A percentile compares a stretch with the other conserved stretches of the same genome.
phyloP scores from a whole-genome alignment of 1,140 invertebrate species.

The Eueides isabella region DNA sequence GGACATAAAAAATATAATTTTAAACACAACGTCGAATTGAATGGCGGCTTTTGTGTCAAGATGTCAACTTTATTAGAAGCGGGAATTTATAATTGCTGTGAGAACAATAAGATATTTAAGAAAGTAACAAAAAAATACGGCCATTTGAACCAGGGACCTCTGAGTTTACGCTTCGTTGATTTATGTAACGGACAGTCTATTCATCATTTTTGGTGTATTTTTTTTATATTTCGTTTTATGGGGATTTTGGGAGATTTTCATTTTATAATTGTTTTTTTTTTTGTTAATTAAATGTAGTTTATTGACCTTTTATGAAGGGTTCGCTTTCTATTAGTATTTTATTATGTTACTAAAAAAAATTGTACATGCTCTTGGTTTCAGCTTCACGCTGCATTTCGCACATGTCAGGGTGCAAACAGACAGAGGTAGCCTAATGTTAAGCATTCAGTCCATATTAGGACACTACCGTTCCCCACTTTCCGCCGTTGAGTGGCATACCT shows the following conservation, averaged over 20 bases:
- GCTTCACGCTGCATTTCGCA: too few relatives aligned
- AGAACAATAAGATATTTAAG: constrained; percentile 38
- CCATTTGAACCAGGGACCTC: constrained; percentile 34
- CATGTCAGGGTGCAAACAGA: too few relatives aligned
- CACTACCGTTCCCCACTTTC: too few relatives aligned
- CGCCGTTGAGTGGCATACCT: too few relatives aligned
- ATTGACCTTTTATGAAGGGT: too few relatives aligned
- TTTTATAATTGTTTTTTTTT: not conserved
- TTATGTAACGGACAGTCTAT: constrained; percentile 36
- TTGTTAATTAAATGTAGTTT: too few relatives aligned
- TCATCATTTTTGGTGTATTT: constrained; percentile 32
- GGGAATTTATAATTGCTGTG: constrained; percentile 42
- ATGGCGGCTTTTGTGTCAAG: constrained; percentile 36
- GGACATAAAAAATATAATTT: constrained; percentile 8
- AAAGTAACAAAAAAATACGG: constrained; percentile 35
- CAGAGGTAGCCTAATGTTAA: too few relatives aligned
- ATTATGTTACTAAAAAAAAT: too few relatives aligned
- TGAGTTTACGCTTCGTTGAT: constrained; percentile 31
- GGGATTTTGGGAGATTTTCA: not conserved
- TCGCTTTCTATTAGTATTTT: too few relatives aligned
- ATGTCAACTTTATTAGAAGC: constrained; percentile 41
- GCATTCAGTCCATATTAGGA: too few relatives aligned
- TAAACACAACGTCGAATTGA: constrained; percentile 23
- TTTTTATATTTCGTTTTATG: constrained; percentile 18
- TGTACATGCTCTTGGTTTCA: too few relatives aligned